These are phyloP conservation scores for Drosophila longiperda DNA, from an alignment of 2,888 invertebrate species.

Conservation along the genomic window DNA sequence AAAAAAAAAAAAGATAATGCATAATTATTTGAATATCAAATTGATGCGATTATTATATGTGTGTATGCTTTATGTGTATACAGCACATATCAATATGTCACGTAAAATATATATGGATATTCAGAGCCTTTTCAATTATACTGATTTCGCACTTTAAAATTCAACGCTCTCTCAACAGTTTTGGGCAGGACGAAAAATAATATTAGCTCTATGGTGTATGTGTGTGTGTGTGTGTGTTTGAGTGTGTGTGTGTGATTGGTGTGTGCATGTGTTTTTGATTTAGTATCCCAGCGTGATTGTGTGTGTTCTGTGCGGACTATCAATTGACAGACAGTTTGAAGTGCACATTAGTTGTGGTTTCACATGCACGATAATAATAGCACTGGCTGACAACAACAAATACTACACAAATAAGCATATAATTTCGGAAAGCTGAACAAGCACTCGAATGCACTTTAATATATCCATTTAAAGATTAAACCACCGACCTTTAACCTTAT, in stretches of 20 bases:
- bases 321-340: conserved; percentile 73
- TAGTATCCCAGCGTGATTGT: conserved; percentile 20
- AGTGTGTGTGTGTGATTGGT: conserved; percentile 11
- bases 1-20: conserved; percentile 18
- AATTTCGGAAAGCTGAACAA: conserved; percentile 1
- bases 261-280: conserved; percentile 39
- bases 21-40: conserved; percentile 42
- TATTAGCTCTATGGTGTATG: conserved; percentile 16
- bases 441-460: conserved; percentile 27
- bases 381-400: conserved; percentile 39
- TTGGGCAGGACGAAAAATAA: conserved; percentile 38
- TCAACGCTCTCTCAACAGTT: conserved; percentile 18
- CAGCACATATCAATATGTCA: neutral
- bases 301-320: conserved; percentile 29
- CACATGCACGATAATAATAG: conserved; percentile 66
- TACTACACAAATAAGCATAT: conserved; percentile 20
- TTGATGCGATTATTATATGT: conserved; percentile 10
- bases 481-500: neutral
- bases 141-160: conserved; percentile 28
- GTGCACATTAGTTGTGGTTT: conserved; percentile 74
- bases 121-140: neutral
- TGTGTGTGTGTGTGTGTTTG: conserved; percentile 4
- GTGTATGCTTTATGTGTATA: neutral
- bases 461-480: too few relatives aligned
- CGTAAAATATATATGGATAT: neutral